Conservation (phyloP, 1,140 invertebrate genomes). For the Diuraphis noxia region DNA sequence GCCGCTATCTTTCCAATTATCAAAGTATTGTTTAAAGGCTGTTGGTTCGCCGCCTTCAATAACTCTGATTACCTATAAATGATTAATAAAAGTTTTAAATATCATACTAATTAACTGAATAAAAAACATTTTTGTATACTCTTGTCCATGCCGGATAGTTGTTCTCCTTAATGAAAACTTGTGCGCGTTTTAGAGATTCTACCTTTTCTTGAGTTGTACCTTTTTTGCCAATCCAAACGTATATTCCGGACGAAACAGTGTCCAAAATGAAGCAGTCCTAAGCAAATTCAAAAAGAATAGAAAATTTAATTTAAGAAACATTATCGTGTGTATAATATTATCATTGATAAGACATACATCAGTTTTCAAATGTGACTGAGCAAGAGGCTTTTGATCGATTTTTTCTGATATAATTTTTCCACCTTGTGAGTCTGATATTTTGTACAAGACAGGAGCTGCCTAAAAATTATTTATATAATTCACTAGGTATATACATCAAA, state of each 20-base stretch:
- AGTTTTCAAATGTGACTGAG: slow-evolving; percentile 73
- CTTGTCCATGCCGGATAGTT: slow-evolving; percentile 80
- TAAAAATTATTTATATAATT: slow-evolving; percentile 58
- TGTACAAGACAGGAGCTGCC: slow-evolving; percentile 67
- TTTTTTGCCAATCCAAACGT: slow-evolving; percentile 83
- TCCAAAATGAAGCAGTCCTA: slow-evolving; percentile 85
- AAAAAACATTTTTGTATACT: slow-evolving; percentile 60
- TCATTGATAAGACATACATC: slow-evolving; percentile 63
- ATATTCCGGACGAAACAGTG: slow-evolving; percentile 77
- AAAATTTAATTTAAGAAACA: neutral
- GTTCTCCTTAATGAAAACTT: slow-evolving; percentile 71
- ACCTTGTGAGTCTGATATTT: slow-evolving; percentile 70
- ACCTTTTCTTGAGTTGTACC: slow-evolving; percentile 76
- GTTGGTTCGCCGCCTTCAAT: slow-evolving; percentile 75
- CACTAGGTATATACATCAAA: neutral
- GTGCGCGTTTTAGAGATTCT: slow-evolving; percentile 76
- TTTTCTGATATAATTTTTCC: slow-evolving; percentile 70
- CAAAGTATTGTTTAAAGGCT: slow-evolving; percentile 79
- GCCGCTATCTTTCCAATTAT: slow-evolving; percentile 69
- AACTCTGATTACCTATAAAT: slow-evolving; percentile 64
- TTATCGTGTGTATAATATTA: neutral
- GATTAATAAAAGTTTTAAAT: slow-evolving; percentile 34
- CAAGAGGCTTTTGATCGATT: slow-evolving; percentile 70
- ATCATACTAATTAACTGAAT: neutral
- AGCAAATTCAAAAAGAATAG: slow-evolving; percentile 55